Percentiles rank a stretch among this genome's conserved stretches.
Conservation (phyloP, 2,888 invertebrate genomes). For the Zygogramma bicolorata region DNA sequence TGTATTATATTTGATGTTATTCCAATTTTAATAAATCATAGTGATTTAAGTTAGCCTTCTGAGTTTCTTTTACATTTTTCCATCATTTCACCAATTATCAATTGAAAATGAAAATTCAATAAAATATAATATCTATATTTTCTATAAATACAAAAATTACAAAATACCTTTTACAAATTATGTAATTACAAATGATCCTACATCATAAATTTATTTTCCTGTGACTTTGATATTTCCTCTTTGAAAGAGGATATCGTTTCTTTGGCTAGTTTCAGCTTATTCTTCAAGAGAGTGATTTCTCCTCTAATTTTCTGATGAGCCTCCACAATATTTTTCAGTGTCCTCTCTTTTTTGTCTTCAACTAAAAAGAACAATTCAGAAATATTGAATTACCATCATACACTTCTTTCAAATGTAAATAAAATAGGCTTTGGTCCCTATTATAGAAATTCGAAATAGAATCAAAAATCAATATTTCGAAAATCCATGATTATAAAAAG, state of each 20-base stretch:
- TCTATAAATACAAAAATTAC: too few relatives aligned
- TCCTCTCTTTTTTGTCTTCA: constrained; percentile 88
- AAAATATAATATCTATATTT: too few relatives aligned
- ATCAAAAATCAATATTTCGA: too few relatives aligned
- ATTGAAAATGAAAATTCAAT: too few relatives aligned
- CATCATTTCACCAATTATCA: too few relatives aligned
- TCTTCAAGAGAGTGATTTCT: constrained; percentile 88
- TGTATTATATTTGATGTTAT: constrained; percentile 25
- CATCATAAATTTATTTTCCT: constrained; percentile 59
- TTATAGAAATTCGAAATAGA: too few relatives aligned
- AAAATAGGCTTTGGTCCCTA: too few relatives aligned
- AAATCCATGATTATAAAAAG: too few relatives aligned
- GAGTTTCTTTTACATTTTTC: background rate
- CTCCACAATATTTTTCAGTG: constrained; percentile 79
- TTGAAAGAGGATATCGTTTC: constrained; percentile 88
- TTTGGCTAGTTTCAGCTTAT: constrained; percentile 85
- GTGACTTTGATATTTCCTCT: constrained; percentile 75
- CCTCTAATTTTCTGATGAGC: constrained; percentile 85
- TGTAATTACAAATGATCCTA: constrained; percentile 24
- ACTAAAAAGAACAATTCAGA: constrained; percentile 69
- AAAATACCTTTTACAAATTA: too few relatives aligned
- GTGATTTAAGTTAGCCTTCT: background rate
- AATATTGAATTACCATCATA: background rate
- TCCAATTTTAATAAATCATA: constrained; percentile 23
- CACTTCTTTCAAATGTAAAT: too few relatives aligned